These are phyloP conservation scores for Drosophila yooni DNA, from an alignment of 2,888 invertebrate species.

Conservation along the genomic window DNA sequence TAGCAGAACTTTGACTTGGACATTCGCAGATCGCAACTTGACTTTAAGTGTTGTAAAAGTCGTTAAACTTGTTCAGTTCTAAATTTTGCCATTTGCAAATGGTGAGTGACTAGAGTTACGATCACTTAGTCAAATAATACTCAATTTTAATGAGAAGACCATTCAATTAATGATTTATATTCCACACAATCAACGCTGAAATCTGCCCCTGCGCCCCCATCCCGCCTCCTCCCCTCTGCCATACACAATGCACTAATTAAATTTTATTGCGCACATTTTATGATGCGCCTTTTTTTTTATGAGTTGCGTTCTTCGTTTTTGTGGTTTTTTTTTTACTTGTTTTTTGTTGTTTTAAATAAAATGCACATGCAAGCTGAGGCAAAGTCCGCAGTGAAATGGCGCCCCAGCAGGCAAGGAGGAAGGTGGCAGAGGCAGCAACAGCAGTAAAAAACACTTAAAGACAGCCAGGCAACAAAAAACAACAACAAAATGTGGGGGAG, in stretches of 20 bases:
- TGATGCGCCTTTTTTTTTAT: constrained; percentile 39
- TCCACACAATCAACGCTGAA: constrained; percentile 8
- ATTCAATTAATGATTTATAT: constrained; percentile 15
- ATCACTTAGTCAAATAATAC: not conserved
- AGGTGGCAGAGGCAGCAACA: not conserved
- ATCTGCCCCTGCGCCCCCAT: constrained; percentile 4
- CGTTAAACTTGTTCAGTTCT: not conserved
- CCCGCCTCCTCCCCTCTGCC: not conserved
- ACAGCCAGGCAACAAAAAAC: constrained; percentile 13
- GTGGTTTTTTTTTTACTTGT: not conserved
- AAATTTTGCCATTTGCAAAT: not conserved
- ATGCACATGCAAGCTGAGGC: constrained; percentile 9
- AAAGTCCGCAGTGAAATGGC: constrained; percentile 16
- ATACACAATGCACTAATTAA: constrained; percentile 58
- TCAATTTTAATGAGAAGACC: not conserved
- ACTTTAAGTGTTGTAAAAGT: not conserved
- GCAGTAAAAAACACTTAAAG: constrained; percentile 32
- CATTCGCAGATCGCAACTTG: not conserved
- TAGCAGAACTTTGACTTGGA: not conserved
- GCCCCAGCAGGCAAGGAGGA: not conserved
- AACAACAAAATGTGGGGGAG: constrained; percentile 10
- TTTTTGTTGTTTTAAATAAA: not conserved
- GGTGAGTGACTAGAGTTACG: not conserved
- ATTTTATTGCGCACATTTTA: constrained; percentile 64
- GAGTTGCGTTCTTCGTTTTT: constrained; percentile 17